Evolutionary conservation across 92 coral and sea anemone genomes (phyloP).

Genomic region (Heliopora coerulea): DNA sequence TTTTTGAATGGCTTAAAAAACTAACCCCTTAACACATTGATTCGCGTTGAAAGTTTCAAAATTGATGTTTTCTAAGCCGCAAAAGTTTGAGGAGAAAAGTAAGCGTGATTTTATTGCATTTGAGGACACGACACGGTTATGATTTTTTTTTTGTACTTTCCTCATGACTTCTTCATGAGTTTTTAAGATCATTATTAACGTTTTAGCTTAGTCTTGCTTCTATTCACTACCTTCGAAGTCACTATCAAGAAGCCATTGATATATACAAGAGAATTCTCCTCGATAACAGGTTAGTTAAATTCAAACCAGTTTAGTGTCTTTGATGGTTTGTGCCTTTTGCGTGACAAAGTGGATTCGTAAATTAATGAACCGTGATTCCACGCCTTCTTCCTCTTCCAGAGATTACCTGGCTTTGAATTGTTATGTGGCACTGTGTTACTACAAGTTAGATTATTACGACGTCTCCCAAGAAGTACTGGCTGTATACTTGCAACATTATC

Average conservation of each 20-base stretch:
- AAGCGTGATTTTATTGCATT: no score
- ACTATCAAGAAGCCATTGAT: constrained; percentile 98
- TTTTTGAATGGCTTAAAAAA: no score
- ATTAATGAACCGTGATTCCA: not conserved
- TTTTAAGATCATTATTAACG: not conserved
- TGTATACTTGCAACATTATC: constrained; percentile 95
- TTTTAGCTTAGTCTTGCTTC: constrained; percentile 87
- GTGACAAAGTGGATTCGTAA: no score
- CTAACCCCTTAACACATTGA: no score
- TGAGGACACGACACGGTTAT: no score
- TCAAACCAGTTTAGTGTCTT: no score
- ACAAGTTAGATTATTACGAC: constrained; percentile 96
- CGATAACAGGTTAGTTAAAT: constrained; percentile 75
- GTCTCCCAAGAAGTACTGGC: constrained; percentile 98
- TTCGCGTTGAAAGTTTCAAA: no score
- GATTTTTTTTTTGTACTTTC: no score
- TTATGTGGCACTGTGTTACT: constrained; percentile 95
- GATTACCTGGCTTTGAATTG: constrained; percentile 95
- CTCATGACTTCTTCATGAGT: no score
- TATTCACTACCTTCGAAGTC: constrained; percentile 94
- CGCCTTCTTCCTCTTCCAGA: constrained; percentile 36
- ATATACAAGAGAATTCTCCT: constrained; percentile 95
- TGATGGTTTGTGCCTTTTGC: no score
- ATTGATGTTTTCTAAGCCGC: no score
- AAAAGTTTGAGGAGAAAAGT: no score